phyloP scores from a whole-genome alignment of 2,797 vertebrate genomes.

The Mico argentatus region DNA sequence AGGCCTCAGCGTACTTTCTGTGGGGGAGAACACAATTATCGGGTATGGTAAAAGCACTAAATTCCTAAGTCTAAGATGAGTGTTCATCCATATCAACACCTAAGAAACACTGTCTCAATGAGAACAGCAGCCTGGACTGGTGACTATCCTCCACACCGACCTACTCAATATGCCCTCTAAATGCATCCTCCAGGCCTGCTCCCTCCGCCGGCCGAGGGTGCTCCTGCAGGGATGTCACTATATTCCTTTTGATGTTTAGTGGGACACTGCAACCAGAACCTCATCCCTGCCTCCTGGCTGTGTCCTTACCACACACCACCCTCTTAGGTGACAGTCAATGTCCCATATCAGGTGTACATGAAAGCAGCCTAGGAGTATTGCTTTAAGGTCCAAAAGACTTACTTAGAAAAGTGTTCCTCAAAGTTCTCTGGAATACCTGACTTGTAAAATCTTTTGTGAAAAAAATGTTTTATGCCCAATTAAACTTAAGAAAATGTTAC shows the following conservation, averaged over 20 bases:
- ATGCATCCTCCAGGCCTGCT: not conserved
- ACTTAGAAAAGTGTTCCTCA: not conserved
- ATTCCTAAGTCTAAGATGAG: not conserved
- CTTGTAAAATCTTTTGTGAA: not conserved
- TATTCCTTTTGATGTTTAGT: not conserved
- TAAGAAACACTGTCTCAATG: not conserved
- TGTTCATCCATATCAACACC: not conserved
- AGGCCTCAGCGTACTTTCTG: slow-evolving; percentile 97
- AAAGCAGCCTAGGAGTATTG: not conserved
- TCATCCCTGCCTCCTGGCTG: not conserved
- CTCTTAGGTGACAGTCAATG: not conserved
- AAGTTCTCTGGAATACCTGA: not conserved
- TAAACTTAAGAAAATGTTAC: not conserved
- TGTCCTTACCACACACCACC: too few species aligned
- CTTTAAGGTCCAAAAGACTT: not conserved
- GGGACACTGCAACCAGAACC: not conserved
- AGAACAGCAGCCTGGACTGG: not conserved
- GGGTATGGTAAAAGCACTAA: not conserved
- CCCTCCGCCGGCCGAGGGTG: not conserved
- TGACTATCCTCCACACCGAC: not conserved
- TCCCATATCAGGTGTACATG: not conserved
- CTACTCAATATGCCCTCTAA: not conserved
- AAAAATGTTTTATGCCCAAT: not conserved
- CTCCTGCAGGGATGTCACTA: not conserved
- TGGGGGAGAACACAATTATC: not conserved